Evolutionary conservation across 2,113 vertebrate genomes (phyloP).

Genomic region (Caloenas nicobarica): DNA sequence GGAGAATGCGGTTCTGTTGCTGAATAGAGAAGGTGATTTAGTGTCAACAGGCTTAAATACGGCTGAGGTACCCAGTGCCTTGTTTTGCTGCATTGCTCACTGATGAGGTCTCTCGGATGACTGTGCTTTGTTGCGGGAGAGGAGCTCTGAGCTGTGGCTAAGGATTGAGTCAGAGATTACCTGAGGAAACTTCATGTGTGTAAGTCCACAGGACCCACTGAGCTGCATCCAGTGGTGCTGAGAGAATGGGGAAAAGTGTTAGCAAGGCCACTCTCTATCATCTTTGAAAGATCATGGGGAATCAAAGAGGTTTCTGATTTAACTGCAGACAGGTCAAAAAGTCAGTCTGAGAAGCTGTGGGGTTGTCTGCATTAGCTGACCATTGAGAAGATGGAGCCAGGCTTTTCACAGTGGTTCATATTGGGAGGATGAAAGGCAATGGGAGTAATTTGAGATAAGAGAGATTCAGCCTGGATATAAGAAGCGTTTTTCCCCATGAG

Average conservation of each 20-base stretch:
- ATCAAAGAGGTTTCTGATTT: not conserved
- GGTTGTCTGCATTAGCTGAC: not conserved
- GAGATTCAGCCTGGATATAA: not conserved
- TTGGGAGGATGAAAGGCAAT: not conserved
- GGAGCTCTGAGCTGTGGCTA: not conserved
- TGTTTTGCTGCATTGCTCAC: not conserved
- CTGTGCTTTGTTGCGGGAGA: not conserved
- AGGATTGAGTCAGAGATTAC: not conserved
- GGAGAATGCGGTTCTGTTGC: not conserved
- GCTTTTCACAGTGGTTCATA: not conserved
- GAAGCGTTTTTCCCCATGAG: not conserved
- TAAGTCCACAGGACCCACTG: not conserved
- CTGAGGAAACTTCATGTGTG: fast-evolving
- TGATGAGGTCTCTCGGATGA: not conserved
- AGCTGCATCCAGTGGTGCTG: not conserved
- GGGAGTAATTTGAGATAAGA: not conserved
- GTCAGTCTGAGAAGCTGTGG: not conserved
- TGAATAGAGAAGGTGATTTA: not conserved
- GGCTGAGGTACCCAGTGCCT: not conserved
- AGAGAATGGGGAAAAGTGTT: not conserved
- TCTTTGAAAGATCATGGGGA: not conserved
- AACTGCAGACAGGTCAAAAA: not conserved
- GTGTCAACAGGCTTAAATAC: not conserved
- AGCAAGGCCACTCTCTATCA: not conserved
- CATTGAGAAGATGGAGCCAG: not conserved